phyloP scores from a whole-genome alignment of 2,113 vertebrate genomes.

The Syngnathus typhle region DNA sequence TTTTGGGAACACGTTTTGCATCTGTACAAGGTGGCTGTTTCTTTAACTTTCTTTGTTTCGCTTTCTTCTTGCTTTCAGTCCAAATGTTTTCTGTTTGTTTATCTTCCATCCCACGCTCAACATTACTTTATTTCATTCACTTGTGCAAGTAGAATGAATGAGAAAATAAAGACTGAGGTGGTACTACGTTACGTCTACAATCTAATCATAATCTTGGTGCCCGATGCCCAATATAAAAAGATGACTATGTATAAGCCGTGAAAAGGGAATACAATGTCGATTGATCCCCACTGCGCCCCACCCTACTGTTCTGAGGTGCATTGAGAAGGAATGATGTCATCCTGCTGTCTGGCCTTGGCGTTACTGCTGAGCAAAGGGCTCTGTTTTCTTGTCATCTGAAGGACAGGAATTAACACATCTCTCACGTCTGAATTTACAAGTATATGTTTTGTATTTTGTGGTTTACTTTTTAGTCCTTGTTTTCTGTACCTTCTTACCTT shows the following conservation, averaged over 20 bases:
- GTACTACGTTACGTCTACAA: background rate
- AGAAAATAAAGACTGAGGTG: background rate
- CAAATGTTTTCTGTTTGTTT: no score
- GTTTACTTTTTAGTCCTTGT: background rate
- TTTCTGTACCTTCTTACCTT: background rate
- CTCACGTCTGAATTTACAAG: background rate
- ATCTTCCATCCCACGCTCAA: background rate
- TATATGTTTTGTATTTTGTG: background rate
- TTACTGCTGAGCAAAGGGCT: conserved; percentile 29
- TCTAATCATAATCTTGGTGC: background rate
- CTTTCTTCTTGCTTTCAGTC: no score
- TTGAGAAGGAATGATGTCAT: conserved; percentile 50
- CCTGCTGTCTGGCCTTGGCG: conserved; percentile 40
- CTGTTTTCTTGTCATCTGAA: conserved; percentile 14
- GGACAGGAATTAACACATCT: background rate
- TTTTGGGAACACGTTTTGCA: no score
- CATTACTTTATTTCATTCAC: background rate
- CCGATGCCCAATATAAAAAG: background rate
- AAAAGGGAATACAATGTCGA: background rate
- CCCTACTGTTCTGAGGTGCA: conserved; percentile 11
- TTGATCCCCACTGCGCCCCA: background rate
- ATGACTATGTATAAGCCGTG: background rate
- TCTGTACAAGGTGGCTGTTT: background rate
- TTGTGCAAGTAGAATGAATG: background rate
- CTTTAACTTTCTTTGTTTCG: no score